A percentile compares a stretch with the other conserved stretches of the same genome.
Conservation (phyloP, 2,797 vertebrate genomes). For the Ctenopoma multispine region DNA sequence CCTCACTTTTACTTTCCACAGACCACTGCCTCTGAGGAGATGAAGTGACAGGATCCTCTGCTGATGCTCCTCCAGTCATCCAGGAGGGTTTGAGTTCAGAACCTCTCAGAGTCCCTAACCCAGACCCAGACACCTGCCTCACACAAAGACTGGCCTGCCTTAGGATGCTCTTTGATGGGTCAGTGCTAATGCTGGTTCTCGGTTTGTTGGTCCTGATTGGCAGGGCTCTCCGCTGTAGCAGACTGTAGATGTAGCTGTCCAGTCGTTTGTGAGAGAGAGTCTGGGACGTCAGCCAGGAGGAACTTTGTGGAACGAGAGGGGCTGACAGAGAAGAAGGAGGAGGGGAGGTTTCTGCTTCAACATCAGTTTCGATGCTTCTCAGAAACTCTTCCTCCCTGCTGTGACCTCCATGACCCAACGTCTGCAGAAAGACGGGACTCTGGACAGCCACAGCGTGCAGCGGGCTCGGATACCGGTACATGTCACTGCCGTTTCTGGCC, state of each 20-base stretch:
- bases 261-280: conserved; percentile 84
- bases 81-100: conserved; percentile 81
- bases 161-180: conserved; percentile 89
- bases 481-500: conserved; percentile 88
- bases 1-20: conserved; percentile 79
- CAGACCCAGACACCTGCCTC: conserved; percentile 65
- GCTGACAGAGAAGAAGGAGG: conserved; percentile 28
- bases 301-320: conserved; percentile 67
- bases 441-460: conserved; percentile 92
- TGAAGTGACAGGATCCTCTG: conserved; percentile 53
- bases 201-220: conserved; percentile 91
- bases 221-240: conserved; percentile 90
- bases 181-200: conserved; percentile 91
- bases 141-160: conserved; percentile 89
- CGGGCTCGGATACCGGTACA: conserved; percentile 92
- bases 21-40: conserved; percentile 76
- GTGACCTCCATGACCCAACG: conserved; percentile 75
- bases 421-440: conserved; percentile 89
- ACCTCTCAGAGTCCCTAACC: conserved; percentile 33
- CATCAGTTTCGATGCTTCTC: conserved; percentile 67
- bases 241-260: conserved; percentile 91
- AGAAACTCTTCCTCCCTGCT: conserved; percentile 62
- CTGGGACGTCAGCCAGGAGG: conserved; percentile 74
- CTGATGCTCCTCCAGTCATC: conserved; percentile 71
- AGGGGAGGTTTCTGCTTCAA: conserved; percentile 52